Conservation (phyloP, 2,888 invertebrate species). For the Xiphydria camelus region DNA sequence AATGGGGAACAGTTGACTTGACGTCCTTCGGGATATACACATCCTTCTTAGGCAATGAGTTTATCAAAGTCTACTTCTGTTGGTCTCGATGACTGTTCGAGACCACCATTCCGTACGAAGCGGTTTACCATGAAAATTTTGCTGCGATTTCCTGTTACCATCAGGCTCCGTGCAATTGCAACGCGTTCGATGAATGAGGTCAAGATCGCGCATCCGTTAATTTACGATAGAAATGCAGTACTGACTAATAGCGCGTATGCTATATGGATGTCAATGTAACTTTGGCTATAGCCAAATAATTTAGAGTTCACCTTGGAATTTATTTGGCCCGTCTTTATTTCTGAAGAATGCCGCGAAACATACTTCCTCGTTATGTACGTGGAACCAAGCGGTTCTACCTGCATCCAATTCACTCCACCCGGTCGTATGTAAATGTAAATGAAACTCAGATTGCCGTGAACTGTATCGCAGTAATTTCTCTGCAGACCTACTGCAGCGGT, state of each 20-base stretch:
- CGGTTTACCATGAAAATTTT: background rate
- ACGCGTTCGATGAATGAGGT: slow-evolving; percentile 1
- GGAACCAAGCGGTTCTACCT: too few species aligned
- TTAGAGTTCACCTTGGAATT: too few species aligned
- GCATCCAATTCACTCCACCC: background rate
- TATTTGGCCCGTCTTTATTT: too few species aligned
- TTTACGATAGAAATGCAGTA: background rate
- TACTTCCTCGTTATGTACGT: too few species aligned
- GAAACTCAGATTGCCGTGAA: slow-evolving; percentile 6
- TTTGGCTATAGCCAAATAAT: background rate
- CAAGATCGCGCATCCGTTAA: slow-evolving; percentile 8
- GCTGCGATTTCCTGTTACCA: background rate
- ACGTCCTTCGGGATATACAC: slow-evolving; percentile 7
- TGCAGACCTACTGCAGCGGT: slow-evolving; percentile 8
- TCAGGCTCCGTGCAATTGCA: background rate
- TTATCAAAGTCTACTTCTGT: background rate
- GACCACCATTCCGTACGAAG: too few species aligned
- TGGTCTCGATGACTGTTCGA: background rate
- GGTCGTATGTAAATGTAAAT: background rate
- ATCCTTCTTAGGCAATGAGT: slow-evolving; percentile 9
- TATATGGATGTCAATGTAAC: background rate
- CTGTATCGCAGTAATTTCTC: slow-evolving; percentile 20
- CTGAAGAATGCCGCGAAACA: too few species aligned
- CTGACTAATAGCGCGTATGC: background rate
- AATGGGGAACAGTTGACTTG: slow-evolving; percentile 8